Evolutionary conservation across 2,113 vertebrate species (phyloP), one percentile per base, ranked within the genome.

Genomic region (Sylvilagus bachmani): DNA sequence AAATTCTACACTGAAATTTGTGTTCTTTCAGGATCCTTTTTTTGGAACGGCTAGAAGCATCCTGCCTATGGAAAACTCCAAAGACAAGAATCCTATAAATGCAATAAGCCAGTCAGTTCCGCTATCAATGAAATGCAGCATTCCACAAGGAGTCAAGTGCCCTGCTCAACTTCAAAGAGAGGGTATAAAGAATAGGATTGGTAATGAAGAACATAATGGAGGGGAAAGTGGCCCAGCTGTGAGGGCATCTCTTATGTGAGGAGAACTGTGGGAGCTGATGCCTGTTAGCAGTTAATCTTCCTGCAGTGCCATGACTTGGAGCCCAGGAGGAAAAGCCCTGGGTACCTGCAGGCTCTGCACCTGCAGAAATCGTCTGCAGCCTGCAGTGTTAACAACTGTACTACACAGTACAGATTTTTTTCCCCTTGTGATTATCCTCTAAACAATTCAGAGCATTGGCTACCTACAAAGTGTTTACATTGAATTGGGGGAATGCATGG

Each of bases 1-100:
- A 31, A 91, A 64, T 83, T 90, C 55, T 88, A 93, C 92, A 38
- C 90, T 53, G 24, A 90, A 89, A 70, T 19, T 16, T 25, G 70
- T 83, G 74, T 55, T 78, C 22, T 61, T 53, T 85, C 44, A 77
- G 69, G 29, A 55, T 51, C 84, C 70, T 33, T 13, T 51, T 69
- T 85, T 58, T 69, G 36, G 64, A 93, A 93, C 25, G 29, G 33
- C 79, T 55, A 12, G 38, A 88, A 74, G 25, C 27, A 64, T 85
- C 58, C 9, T 5, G 17, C 31, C 33, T 78, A 16, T 24, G 62
- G 82, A 51, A 78, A 51, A 58, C 75, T 36, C 16, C 27, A 66
- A 75, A 10, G 55, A 19, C 27, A 77, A 85, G 62, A n/a, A 69
- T 36, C 5, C 29, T 49, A 53, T 49, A 36, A 29, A 24, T 51